Base-by-base conservation (phyloP, 2,888 invertebrate genomes). In the Neria commutata region DNA sequence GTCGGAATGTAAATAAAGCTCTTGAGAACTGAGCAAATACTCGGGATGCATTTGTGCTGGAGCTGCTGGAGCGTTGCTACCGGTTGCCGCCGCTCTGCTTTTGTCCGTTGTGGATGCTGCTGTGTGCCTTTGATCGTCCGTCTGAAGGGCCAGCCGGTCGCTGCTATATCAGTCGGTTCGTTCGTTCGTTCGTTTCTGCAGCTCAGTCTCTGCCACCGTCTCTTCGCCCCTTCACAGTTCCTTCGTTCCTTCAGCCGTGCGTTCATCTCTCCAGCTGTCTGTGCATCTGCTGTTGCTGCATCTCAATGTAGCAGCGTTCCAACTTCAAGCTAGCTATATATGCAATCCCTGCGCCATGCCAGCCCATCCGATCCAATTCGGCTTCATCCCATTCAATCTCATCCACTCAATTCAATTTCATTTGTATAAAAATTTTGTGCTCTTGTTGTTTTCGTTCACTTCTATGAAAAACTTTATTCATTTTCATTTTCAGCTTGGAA, bases 1-100 rank as follows among this genome's bases (percentile, higher is more conserved):
- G 42, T 21, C 21, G 42, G 42, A 42, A 42, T 42, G 42, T 42
- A 42, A 42, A 42, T 42, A 42, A 42, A 42, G 42, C 42, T 42
- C 42, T 42, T 42, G 42, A 42, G 21, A 42, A 42, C 42, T 42
- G 21, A 19, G 42, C 42, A 42, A 42, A 42, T 21, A 42, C n/a
- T n/a, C n/a, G n/a, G n/a, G n/a, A n/a, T n/a, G n/a, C 42, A 42
- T 42, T 42, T 42, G 42, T 42, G 19, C 42, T 17, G 6, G 6
- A 6, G 29, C 11, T 11, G 29, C 29, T 11, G 11, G 42, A 8
- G 6, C 29, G 29, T 29, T 11, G 29, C 29, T 11, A 29, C 19
- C 42, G 19, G 8, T n/a, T 8, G 37, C 10, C 10, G 37, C 37
- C 37, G 10, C 16, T n/a, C n/a, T n/a, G n/a, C n/a, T n/a, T n/a